Base-by-base conservation (phyloP, 2,113 vertebrate genomes). In the Pomatorhinus ruficollis region DNA sequence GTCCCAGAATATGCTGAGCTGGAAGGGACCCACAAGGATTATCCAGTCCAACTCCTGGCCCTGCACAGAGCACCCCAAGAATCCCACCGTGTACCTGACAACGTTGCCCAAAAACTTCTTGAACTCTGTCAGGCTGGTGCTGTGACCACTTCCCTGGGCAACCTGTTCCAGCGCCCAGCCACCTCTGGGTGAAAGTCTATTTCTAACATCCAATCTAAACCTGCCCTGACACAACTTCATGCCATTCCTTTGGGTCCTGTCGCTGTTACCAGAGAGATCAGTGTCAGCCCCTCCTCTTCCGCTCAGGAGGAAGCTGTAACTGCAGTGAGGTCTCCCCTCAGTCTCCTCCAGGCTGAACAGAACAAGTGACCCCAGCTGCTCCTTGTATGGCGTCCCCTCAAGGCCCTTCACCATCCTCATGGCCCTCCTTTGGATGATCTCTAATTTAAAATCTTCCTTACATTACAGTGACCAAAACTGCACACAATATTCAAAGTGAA, bases 301-400 rank as follows among this genome's bases (percentile, higher is more conserved):
- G 6, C 33, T 33, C 13, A 13, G 0, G 1, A 17, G 31, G 33
- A 9, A 53, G 14, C 2, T 33, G 17, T 7, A 45, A 6, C 39
- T 37, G 39, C 33, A 21, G 1, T 37, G 47, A 31, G 21, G 10
- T 61, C 2, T 61, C 20, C 2, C 25, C 10, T 71, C 66, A 21
- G 20, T 9, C 21, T 37, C 37, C 22, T 9, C 37, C 56, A 31
- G 25, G 8, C 4, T 42, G 45, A 35, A 1, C 31, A 30, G 45
- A 24, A 2, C 8, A 13, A 61, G 33, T 17, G 56, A 25, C 37
- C 33, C 21, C 47, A 61, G 33, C 39, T 35, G 25, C 33, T 61
- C 47, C 25, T 45, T 5, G 1, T 7, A 30, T 3, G 4, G 9
- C 25, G 19, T 80, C 33, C 10, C 16, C 33, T 22, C 11, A 6